Conservation (phyloP, 2,888 invertebrate species). For the Idaea straminata region DNA sequence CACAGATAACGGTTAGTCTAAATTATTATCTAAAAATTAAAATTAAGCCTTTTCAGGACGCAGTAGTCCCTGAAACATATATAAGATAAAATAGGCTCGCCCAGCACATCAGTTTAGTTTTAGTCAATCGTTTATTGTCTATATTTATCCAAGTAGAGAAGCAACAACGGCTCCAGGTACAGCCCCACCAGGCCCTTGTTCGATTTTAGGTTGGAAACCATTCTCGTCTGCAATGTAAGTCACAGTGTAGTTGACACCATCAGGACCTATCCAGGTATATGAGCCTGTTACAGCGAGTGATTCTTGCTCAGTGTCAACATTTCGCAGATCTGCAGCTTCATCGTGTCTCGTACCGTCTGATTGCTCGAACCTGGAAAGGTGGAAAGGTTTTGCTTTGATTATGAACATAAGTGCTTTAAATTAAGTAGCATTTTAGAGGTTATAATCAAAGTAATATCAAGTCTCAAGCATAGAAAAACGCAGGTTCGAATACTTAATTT, state of each 20-base stretch:
- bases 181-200: slow-evolving; percentile 51
- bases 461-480: no score
- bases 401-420: no score
- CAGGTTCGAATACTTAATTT: no score
- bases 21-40: not conserved
- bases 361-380: slow-evolving; percentile 63
- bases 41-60: not conserved
- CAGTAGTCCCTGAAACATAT: not conserved
- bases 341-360: slow-evolving; percentile 73
- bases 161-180: slow-evolving; percentile 53
- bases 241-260: slow-evolving; percentile 70
- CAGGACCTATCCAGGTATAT: slow-evolving; percentile 73
- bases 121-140: not conserved
- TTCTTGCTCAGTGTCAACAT: slow-evolving; percentile 76
- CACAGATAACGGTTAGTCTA: slow-evolving; percentile 1
- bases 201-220: slow-evolving; percentile 74
- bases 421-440: no score
- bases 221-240: slow-evolving; percentile 79
- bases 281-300: slow-evolving; percentile 71
- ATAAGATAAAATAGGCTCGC: not conserved
- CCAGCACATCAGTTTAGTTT: not conserved
- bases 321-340: slow-evolving; percentile 74
- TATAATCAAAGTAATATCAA: no score
- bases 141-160: slow-evolving; percentile 54
- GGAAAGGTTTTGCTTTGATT: no score